Conservation (phyloP, 2,113 vertebrate species). For the Drymodes brunneopygia region DNA sequence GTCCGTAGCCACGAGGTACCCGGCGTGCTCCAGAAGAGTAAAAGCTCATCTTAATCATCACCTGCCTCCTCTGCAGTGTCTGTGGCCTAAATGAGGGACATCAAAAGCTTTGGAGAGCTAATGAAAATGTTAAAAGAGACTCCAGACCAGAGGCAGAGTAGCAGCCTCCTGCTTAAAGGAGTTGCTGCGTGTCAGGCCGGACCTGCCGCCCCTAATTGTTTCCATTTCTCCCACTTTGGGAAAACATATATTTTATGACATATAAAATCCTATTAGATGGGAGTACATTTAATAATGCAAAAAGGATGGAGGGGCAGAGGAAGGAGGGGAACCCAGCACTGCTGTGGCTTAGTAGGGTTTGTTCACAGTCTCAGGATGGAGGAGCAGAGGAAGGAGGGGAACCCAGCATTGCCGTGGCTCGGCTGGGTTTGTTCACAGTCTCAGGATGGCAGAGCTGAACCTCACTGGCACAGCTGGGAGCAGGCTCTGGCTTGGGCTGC, state of each 20-base stretch:
- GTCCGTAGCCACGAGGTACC: background rate
- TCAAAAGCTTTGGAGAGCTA: background rate
- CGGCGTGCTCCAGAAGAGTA: background rate
- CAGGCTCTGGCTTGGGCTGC: background rate
- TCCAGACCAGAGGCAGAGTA: background rate
- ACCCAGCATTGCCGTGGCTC: fast-evolving
- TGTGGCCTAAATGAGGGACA: background rate
- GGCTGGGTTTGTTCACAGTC: background rate
- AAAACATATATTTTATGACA: background rate
- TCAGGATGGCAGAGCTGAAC: fast-evolving
- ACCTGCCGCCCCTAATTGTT: background rate
- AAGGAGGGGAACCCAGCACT: background rate
- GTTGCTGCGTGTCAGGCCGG: background rate
- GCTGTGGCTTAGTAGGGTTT: fast-evolving
- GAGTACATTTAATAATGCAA: background rate
- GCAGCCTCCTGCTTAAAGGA: background rate
- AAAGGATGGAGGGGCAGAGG: background rate
- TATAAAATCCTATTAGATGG: background rate
- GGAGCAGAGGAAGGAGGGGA: background rate
- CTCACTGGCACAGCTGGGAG: background rate
- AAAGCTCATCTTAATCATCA: background rate
- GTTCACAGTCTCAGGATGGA: background rate
- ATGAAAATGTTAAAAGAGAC: background rate
- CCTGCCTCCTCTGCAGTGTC: background rate
- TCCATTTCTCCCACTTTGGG: background rate